Base-by-base conservation (phyloP, 2,888 invertebrate genomes). In the Arrhopalites spinosus region DNA sequence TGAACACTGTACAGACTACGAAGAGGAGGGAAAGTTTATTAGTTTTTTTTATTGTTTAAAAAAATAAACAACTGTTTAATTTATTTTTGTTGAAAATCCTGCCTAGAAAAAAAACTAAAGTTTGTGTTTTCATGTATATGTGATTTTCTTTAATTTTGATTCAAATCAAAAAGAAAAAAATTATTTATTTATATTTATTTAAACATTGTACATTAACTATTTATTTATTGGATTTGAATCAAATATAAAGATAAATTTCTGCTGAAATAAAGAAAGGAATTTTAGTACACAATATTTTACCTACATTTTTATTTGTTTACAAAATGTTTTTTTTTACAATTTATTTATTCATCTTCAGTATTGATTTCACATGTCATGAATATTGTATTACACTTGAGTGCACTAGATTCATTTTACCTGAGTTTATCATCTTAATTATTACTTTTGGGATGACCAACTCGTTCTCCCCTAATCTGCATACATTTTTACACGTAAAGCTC, bases 41-140 rank as follows among this genome's bases (percentile, higher is more conserved):
- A n/a, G n/a, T n/a, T n/a, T n/a, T 53, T 20, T 20, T 3, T 53
- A 53, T 5, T 17, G 53, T 25, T 20, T 59, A 20, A 1, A 23
- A 59, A 13, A 59, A 25, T 59, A 11, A 59, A 53, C 20, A 36
- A 36, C 36, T 36, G 36, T 7, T 59, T 11, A 3, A 23, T 23
- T 59, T 59, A 23, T 59, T 11, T 59, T 59, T 59, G 59, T 13
- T 59, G 23, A 59, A 53, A 53, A 25, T 25, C 59, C 59, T 59
- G 59, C 59, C 59, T 17, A 59, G 20, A 25, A 59, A 23, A 36
- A 36, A 36, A 36, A 36, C 3, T 36, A 36, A 36, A 3, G 5
- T 36, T 36, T 36, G n/a, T n/a, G n/a, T n/a, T n/a, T n/a, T n/a
- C n/a, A n/a, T n/a, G n/a, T n/a, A n/a, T 36, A 11, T 36, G 36